Conservation (phyloP, 2,797 vertebrate species). For the Triplophysa yarkandensis region DNA sequence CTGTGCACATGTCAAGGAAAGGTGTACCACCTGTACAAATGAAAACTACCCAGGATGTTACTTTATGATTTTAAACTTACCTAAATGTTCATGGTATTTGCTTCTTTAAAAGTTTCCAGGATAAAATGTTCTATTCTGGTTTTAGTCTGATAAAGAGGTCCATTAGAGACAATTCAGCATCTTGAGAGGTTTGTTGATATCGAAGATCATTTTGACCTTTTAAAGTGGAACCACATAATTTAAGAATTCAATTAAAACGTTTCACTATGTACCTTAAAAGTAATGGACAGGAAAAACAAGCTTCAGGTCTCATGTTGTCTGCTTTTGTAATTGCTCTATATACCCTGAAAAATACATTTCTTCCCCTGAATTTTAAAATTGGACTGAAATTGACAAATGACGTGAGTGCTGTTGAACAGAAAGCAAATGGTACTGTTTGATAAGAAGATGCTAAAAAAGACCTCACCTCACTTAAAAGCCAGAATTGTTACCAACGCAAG, state of each 20-base stretch:
- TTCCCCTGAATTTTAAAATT: slow-evolving; percentile 9
- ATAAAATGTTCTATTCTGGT: slow-evolving; percentile 2
- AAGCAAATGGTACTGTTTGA: slow-evolving; percentile 7
- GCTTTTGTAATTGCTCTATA: slow-evolving; percentile 21
- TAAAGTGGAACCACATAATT: not conserved
- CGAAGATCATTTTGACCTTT: not conserved
- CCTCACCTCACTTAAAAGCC: not conserved
- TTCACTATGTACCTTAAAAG: slow-evolving; percentile 11
- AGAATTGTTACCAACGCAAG: not conserved
- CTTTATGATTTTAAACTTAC: not conserved
- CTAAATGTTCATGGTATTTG: not conserved
- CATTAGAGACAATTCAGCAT: slow-evolving; percentile 34
- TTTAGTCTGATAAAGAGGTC: slow-evolving; percentile 8
- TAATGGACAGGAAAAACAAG: slow-evolving; percentile 28
- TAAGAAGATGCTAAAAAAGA: slow-evolving; percentile 11
- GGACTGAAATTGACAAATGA: slow-evolving; percentile 13
- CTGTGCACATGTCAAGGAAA: not conserved
- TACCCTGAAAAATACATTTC: not conserved
- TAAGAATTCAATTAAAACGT: slow-evolving; percentile 16
- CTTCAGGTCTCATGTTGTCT: slow-evolving; percentile 4
- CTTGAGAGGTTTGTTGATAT: slow-evolving; percentile 50
- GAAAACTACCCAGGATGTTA: not conserved
- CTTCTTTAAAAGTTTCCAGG: slow-evolving; percentile 2
- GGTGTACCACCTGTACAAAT: slow-evolving; percentile 1
- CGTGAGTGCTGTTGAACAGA: not conserved